Evolutionary conservation across 1,140 invertebrate species (phyloP), one percentile per base, ranked within the genome.

Genomic region (Drosophila bipectinata): DNA sequence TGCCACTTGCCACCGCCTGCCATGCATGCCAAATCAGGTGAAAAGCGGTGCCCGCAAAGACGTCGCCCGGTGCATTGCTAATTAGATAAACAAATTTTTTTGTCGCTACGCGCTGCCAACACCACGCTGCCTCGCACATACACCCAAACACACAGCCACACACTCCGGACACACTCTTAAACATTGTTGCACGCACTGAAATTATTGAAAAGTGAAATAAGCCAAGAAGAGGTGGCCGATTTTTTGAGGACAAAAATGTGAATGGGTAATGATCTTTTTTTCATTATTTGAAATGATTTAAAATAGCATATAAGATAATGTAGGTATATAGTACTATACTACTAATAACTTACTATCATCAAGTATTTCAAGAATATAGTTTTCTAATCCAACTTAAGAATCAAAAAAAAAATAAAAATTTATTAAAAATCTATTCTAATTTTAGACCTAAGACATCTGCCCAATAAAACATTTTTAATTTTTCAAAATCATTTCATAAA

Each of bases 111-210:
- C 44, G 34, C 63, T 47, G 32, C 18, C 66, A 39, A 54, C 48
- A 69, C 21, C 48, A 69, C 1, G 18, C 18, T 18, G 1, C 18
- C 30, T 69, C 49, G 47, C 34, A 37, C 53, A 39, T 24, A 34
- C 21, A 34, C 47, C 37, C 28, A 49, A 24, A 44, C 56, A 41
- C 26, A 21, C 34, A 9, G 7, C 0, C 4, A 14, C 14, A 44
- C 48, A 26, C 63, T 34, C 12, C 44, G 37, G 34, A 37, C 10
- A 37, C 10, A 37, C 34, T 12, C 34, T 26, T 39, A 51, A 47
- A 83, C 84, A 88, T 88, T 88, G 79, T 88, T 89, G 83, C 83
- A 88, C 83, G 83, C 79, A 83, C 78, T 71, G 72, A 64, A 89
- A 79, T 83, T 83, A 87, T 88, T 85, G 82, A 85, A 85, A 85